phyloP scores from a whole-genome alignment of 2,113 vertebrate species.

The Semnornis frantzii region DNA sequence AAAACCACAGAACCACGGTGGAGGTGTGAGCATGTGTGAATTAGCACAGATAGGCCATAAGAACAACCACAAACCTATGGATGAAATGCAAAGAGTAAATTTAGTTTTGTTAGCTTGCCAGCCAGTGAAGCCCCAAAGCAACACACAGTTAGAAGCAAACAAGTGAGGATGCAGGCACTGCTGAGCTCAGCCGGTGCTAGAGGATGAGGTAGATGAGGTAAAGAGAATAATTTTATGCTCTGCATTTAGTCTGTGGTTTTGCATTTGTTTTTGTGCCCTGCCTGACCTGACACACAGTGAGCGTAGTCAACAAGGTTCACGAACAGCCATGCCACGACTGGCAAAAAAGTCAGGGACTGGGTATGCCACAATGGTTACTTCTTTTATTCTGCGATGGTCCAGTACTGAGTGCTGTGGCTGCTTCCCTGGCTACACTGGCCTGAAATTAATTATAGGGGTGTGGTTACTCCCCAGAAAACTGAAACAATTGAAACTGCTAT shows the following conservation, averaged over 20 bases:
- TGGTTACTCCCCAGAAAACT: background rate
- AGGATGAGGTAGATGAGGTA: background rate
- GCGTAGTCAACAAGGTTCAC: background rate
- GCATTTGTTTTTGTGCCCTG: background rate
- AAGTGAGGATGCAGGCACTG: background rate
- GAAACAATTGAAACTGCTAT: background rate
- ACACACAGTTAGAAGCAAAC: background rate
- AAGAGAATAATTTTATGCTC: background rate
- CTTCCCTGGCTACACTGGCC: background rate
- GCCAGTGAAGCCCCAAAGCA: background rate
- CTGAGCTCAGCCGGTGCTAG: background rate
- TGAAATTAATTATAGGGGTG: fast-evolving
- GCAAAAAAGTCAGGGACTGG: background rate
- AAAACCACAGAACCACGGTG: background rate
- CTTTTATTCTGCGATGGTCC: fast-evolving
- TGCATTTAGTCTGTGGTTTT: background rate
- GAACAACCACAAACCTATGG: background rate
- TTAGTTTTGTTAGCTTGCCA: background rate
- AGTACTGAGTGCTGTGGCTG: background rate
- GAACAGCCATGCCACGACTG: background rate
- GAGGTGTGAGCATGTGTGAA: fast-evolving
- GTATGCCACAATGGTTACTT: fast-evolving
- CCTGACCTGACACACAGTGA: background rate
- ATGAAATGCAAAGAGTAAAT: background rate
- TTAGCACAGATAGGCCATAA: background rate